Conservation (phyloP, 2,797 vertebrate species). For the Sebastes steindachneri region DNA sequence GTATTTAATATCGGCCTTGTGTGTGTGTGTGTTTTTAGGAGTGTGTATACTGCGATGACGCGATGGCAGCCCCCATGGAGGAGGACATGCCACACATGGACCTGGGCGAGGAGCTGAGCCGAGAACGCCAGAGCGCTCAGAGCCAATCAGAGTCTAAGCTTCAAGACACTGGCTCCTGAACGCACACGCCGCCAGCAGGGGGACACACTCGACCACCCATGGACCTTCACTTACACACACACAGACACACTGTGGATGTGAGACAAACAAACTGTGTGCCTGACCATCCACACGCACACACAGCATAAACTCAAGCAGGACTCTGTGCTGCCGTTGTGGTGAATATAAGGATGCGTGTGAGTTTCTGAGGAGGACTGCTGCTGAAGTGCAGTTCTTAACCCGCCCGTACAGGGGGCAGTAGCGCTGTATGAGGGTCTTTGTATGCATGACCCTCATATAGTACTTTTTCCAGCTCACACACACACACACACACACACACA, state of each 20-base stretch:
- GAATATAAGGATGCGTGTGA: slow-evolving; percentile 9
- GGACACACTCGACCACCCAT: slow-evolving; percentile 7
- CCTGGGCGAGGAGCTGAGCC: slow-evolving; percentile 79
- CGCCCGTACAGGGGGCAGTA: slow-evolving; percentile 12
- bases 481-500: neutral
- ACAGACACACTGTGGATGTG: slow-evolving; percentile 12
- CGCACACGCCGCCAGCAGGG: slow-evolving; percentile 3
- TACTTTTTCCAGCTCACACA: neutral
- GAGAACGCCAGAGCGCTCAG: slow-evolving; percentile 62
- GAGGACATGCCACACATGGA: slow-evolving; percentile 86
- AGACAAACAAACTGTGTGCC: slow-evolving; percentile 36
- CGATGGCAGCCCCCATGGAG: slow-evolving; percentile 69
- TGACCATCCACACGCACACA: slow-evolving; percentile 21
- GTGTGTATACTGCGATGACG: slow-evolving; percentile 84
- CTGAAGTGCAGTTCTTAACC: slow-evolving; percentile 12
- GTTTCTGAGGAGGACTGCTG: slow-evolving; percentile 2
- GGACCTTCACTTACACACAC: slow-evolving; percentile 14
- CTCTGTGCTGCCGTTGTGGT: slow-evolving; percentile 7
- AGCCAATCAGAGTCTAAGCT: slow-evolving; percentile 49
- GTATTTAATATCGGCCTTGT: neutral
- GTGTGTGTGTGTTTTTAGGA: slow-evolving; percentile 66
- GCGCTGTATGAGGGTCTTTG: neutral
- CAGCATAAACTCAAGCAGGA: slow-evolving; percentile 26
- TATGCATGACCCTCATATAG: neutral
- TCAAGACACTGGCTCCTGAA: slow-evolving; percentile 62